phyloP scores from a whole-genome alignment of 2,888 invertebrate species.

The Drosophila peninsularis region DNA sequence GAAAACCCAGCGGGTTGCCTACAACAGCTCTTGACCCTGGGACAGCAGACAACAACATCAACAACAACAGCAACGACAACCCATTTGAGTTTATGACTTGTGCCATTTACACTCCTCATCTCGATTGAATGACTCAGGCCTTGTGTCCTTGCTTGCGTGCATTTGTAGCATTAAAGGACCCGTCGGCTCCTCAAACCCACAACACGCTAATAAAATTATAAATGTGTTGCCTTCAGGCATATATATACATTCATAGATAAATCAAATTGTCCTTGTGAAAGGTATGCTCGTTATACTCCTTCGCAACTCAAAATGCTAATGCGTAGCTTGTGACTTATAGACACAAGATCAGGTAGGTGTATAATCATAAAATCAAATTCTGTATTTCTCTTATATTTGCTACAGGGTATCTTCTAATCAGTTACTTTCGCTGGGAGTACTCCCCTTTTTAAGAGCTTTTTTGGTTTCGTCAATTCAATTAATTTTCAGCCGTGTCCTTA shows the following conservation, averaged over 20 bases:
- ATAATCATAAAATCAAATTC: too few species aligned
- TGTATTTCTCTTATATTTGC: not conserved
- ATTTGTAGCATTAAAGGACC: conserved; percentile 62
- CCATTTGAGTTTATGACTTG: conserved; percentile 61
- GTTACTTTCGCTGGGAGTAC: not conserved
- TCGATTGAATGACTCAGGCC: conserved; percentile 61
- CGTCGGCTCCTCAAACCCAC: not conserved
- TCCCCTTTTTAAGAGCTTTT: conserved; percentile 17
- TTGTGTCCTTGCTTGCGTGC: conserved; percentile 56
- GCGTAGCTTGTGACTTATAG: too few species aligned
- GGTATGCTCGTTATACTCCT: not conserved
- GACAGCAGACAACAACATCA: conserved; percentile 31
- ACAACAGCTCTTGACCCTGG: conserved; percentile 58
- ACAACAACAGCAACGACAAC: conserved; percentile 16
- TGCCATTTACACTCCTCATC: conserved; percentile 66
- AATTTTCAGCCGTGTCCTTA: conserved; percentile 54
- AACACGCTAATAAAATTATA: conserved; percentile 62
- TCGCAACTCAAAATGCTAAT: not conserved
- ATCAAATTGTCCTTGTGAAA: not conserved
- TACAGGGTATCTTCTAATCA: not conserved
- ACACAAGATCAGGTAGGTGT: too few species aligned
- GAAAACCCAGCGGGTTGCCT: conserved; percentile 52
- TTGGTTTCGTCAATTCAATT: conserved; percentile 69
- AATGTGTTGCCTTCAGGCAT: conserved; percentile 45
- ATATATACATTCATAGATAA: not conserved